Percentiles rank a stretch among this genome's conserved stretches.
Evolutionary conservation across 2,888 invertebrate genomes (phyloP).

Genomic region (Schrankia costaestrigalis): DNA sequence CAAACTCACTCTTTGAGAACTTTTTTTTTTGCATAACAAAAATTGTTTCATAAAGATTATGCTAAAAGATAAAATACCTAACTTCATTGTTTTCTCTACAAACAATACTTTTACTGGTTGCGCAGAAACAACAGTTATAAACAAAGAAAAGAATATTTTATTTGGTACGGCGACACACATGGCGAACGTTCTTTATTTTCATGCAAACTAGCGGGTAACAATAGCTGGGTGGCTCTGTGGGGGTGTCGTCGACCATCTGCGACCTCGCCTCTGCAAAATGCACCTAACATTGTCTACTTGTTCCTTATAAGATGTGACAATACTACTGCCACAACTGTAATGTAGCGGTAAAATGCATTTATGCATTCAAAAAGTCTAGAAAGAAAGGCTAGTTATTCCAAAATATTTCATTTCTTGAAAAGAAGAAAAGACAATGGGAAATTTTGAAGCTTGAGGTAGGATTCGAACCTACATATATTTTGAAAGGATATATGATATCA

Average conservation of each 20-base stretch:
- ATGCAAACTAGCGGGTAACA: slow-evolving; percentile 72
- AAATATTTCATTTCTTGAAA: too few relatives aligned
- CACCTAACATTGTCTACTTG: slow-evolving; percentile 30
- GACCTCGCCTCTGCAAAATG: slow-evolving; percentile 56
- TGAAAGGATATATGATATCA: too few relatives aligned
- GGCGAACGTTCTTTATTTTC: slow-evolving; percentile 71
- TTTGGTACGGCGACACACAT: slow-evolving; percentile 69
- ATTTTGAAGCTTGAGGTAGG: too few relatives aligned
- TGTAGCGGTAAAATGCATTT: too few relatives aligned
- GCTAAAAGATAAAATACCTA: slow-evolving; percentile 40
- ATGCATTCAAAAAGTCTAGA: too few relatives aligned
- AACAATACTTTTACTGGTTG: slow-evolving; percentile 66
- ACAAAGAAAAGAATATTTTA: slow-evolving; percentile 74
- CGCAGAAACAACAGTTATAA: slow-evolving; percentile 58
- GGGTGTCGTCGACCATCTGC: slow-evolving; percentile 44
- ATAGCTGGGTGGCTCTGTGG: slow-evolving; percentile 50
- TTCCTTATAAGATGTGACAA: slow-evolving; percentile 6
- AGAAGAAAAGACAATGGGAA: too few relatives aligned
- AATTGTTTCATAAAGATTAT: slow-evolving; percentile 38
- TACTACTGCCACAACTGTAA: slow-evolving; percentile 1
- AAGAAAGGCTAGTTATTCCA: too few relatives aligned
- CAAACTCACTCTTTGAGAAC: slow-evolving; percentile 25
- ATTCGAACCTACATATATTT: too few relatives aligned
- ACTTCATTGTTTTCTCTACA: slow-evolving; percentile 55
- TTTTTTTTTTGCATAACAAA: slow-evolving; percentile 39